These are phyloP conservation scores for Perdita meconis DNA, from an alignment of 2,888 invertebrate genomes.

Conservation along the genomic window DNA sequence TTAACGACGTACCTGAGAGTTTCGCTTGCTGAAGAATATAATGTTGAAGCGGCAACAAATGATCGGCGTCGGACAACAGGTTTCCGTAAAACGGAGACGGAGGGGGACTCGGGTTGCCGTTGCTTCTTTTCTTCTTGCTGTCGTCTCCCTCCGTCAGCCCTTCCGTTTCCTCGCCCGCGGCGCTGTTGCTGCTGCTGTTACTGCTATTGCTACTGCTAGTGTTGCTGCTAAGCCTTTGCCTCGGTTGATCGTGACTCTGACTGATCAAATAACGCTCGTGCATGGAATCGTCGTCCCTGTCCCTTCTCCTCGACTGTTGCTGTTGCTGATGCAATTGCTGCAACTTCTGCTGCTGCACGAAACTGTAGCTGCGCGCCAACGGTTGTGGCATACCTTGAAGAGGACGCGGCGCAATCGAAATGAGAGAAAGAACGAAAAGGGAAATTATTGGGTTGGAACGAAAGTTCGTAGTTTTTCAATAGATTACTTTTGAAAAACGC, in stretches of 20 bases:
- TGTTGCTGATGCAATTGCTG: constrained; percentile 75
- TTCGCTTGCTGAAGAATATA: constrained; percentile 95
- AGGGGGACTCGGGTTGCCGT: constrained; percentile 83
- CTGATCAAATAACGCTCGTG: constrained; percentile 90
- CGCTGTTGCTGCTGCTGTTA: constrained; percentile 78
- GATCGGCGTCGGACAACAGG: constrained; percentile 85
- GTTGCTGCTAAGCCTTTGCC: constrained; percentile 80
- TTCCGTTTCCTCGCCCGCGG: constrained; percentile 76
- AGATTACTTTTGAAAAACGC: too few species aligned
- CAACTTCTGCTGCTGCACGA: constrained; percentile 83
- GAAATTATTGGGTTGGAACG: too few species aligned
- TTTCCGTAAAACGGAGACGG: constrained; percentile 82
- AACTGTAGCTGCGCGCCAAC: constrained; percentile 87
- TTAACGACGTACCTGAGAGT: constrained; percentile 86
- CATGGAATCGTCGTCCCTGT: constrained; percentile 92
- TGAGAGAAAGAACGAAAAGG: background rate
- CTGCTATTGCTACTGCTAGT: constrained; percentile 79
- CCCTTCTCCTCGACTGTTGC: constrained; percentile 80
- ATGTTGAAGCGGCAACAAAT: constrained; percentile 93
- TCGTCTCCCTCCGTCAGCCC: constrained; percentile 76
- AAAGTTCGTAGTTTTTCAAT: too few species aligned
- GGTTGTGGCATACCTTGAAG: constrained; percentile 83
- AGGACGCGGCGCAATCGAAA: constrained; percentile 3
- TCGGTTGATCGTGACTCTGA: constrained; percentile 81
- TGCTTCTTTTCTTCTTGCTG: constrained; percentile 81